Evolutionary conservation across 2,113 vertebrate species (phyloP), one percentile per base, ranked within the genome.

Genomic region (Tachysurus fulvidraco): DNA sequence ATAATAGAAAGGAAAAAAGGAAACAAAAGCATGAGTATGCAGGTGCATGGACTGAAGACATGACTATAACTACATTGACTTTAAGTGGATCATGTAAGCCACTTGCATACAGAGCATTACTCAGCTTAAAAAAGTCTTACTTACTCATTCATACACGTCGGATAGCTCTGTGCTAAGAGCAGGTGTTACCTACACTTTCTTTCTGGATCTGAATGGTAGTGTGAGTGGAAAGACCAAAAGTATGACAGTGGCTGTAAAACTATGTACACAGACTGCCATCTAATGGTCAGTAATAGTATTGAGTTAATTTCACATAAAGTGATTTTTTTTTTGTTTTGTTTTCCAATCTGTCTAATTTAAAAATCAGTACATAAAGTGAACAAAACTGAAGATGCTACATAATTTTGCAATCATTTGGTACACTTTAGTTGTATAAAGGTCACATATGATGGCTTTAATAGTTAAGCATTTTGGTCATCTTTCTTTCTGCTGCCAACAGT

Each of bases 231-330:
- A 59, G 5, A 64, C 36, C 78, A 85, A 62, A 85, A 79, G 71
- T 87, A 85, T 83, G 83, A 87, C 83, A 83, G 54, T 28, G 3
- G 3, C 9, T 23, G 16, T 36, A 41, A 36, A 44, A 11, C 36
- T 12, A 11, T 67, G 62, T 69, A 8, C 46, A 83, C 44, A 85
- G 54, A 13, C 86, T 85, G 83, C 69, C 88, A 87, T 80, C 88
- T 87, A 55, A 73, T 85, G 88, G 83, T 73, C 44, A 55, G 17
- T 16, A 11, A n/a, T 55, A 54, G 73, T 17, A 78, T 41, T 76
- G 36, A 28, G 3, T 50, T 62, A 1, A 28, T 50, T 50, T 59
- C 12, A 46, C 10, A 17, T 60, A 57, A 21, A n/a, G 17, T 74
- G 28, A 16, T 3, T 55, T 44, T 52, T 50, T 13, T 30, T 0